Conservation (phyloP, 2,113 vertebrate genomes). For the Myrmecophaga tridactyla region DNA sequence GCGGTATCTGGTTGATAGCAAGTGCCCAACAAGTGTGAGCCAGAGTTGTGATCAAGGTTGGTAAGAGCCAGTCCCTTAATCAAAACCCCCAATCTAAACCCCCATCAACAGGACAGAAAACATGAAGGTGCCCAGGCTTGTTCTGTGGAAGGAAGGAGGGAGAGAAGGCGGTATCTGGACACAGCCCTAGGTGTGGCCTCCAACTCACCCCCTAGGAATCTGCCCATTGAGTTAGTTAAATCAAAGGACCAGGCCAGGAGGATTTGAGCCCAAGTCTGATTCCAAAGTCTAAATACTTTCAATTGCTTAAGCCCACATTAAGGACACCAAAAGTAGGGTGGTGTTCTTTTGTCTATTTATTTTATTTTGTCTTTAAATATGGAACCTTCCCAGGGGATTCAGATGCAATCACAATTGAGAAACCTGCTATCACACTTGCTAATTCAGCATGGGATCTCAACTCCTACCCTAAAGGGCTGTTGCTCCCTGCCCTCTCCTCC, state of each 20-base stretch:
- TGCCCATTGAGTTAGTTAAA: neutral
- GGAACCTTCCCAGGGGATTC: neutral
- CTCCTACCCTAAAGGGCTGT: fast-evolving
- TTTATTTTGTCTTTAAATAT: slow-evolving; percentile 2
- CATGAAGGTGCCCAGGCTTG: neutral
- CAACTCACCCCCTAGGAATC: neutral
- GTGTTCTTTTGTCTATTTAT: neutral
- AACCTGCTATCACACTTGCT: neutral
- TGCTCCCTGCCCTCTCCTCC: neutral
- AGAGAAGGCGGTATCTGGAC: neutral
- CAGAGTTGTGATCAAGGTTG: neutral
- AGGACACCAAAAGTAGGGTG: neutral
- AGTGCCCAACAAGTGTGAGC: neutral
- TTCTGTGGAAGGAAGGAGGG: neutral
- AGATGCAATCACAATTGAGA: neutral
- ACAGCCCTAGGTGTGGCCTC: too few species aligned
- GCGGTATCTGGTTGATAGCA: neutral
- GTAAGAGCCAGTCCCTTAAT: neutral
- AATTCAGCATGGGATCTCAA: neutral
- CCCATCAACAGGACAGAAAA: neutral
- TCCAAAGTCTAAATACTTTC: neutral
- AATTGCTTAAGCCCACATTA: neutral
- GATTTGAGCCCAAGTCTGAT: neutral
- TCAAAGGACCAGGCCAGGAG: neutral
- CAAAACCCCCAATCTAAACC: neutral